Percentiles rank a stretch among this genome's conserved stretches.
Evolutionary conservation across 2,113 vertebrate species (phyloP).

Genomic region (Etheostoma spectabile): DNA sequence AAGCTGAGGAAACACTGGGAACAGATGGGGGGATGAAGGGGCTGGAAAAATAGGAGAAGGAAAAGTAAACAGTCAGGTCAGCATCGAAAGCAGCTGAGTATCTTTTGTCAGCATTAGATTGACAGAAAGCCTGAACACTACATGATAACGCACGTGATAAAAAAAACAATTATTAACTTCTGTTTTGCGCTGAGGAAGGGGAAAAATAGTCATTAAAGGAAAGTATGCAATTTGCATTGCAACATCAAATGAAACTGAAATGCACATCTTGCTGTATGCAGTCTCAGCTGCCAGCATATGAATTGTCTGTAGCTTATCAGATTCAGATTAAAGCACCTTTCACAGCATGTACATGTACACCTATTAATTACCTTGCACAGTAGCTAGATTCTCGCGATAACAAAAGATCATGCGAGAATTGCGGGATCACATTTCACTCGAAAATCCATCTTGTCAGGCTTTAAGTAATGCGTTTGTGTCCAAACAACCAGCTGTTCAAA

Average conservation of each 20-base stretch:
- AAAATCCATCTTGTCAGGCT: too few relatives aligned
- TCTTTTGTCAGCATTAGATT: conserved; percentile 65
- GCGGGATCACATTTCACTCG: too few relatives aligned
- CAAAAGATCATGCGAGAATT: too few relatives aligned
- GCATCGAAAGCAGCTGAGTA: conserved; percentile 52
- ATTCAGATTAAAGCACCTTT: conserved; percentile 48
- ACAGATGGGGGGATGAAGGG: conserved; percentile 67
- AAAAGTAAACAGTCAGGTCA: conserved; percentile 76
- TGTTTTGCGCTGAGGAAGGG: conserved; percentile 3
- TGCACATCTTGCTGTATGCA: background rate
- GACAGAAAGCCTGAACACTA: conserved; percentile 28
- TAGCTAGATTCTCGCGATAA: too few relatives aligned
- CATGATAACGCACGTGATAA: conserved; percentile 6
- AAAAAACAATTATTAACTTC: conserved; percentile 55
- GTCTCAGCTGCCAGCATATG: conserved; percentile 2
- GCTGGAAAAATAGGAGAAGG: conserved; percentile 69
- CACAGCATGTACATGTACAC: background rate
- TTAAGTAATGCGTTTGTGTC: too few relatives aligned
- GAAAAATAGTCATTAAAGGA: conserved; percentile 19
- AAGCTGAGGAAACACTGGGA: conserved; percentile 59
- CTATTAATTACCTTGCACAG: too few relatives aligned
- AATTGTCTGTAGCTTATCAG: conserved; percentile 33
- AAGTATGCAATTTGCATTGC: conserved; percentile 4
- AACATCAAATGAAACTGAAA: conserved; percentile 21
- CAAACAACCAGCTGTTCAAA: too few relatives aligned